phyloP scores from a whole-genome alignment of 2,888 invertebrate genomes.

The Aporophyla lueneburgensis region DNA sequence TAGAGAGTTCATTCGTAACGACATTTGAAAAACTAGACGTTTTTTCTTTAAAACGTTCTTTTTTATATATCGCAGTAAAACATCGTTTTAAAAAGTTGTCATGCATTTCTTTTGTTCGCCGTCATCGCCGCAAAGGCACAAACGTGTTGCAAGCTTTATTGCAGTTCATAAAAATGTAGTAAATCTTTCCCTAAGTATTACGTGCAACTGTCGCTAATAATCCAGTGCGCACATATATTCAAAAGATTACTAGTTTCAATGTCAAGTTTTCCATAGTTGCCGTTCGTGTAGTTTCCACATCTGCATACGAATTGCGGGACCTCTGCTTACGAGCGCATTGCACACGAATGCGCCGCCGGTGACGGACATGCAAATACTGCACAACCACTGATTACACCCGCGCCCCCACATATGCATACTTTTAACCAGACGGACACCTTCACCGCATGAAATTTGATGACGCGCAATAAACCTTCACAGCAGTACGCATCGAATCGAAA shows the following conservation, averaged over 20 bases:
- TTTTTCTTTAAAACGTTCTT: neutral
- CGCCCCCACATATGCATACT: slow-evolving; percentile 46
- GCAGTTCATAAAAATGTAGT: slow-evolving; percentile 32
- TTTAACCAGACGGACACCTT: slow-evolving; percentile 50
- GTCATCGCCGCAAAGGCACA: slow-evolving; percentile 11
- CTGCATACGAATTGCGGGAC: slow-evolving; percentile 81
- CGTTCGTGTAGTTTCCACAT: slow-evolving; percentile 76
- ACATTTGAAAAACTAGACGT: neutral
- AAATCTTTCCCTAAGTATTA: slow-evolving; percentile 39
- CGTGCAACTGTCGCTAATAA: slow-evolving; percentile 50
- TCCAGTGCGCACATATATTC: slow-evolving; percentile 33
- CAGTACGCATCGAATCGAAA: slow-evolving; percentile 35
- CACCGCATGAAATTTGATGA: slow-evolving; percentile 52
- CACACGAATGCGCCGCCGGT: slow-evolving; percentile 69
- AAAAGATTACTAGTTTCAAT: slow-evolving; percentile 61
- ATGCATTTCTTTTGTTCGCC: neutral
- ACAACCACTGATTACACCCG: slow-evolving; percentile 65
- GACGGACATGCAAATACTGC: slow-evolving; percentile 73
- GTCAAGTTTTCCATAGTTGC: slow-evolving; percentile 60
- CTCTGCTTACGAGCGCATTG: slow-evolving; percentile 70
- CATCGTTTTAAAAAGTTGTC: neutral
- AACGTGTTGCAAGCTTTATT: slow-evolving; percentile 19
- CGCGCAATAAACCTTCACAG: slow-evolving; percentile 41
- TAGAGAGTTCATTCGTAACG: neutral
- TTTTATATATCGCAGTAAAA: neutral